Base-by-base conservation (phyloP, 35 echinoderm and acorn worm genomes). In the Ptychodera flava region DNA sequence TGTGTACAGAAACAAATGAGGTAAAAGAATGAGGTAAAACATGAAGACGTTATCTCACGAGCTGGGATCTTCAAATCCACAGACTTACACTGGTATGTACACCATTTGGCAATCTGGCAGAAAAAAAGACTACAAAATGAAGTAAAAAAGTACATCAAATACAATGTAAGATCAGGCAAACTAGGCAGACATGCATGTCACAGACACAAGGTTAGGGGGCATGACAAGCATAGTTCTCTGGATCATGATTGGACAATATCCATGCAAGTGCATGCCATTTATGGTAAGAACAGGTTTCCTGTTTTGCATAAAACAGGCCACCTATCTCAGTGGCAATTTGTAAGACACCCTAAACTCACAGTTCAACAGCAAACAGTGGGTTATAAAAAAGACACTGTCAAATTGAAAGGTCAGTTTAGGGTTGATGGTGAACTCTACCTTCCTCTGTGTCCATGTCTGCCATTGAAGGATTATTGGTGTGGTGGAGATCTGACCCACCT, bases 401-500 rank as follows among this genome's bases (percentile, higher is more conserved):
- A n/a, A 64, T 64, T 12, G 45, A 64, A 64, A 64, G 22, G 45
- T 64, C 45, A 64, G 45, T 64, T 64, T 64, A 22, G 45, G 45
- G 45, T 64, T 12, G 45, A 64, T 12, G 45, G 22, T 22, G 6
- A 6, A 64, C 45, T 64, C 45, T 64, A 64, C 45, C 45, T 64
- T 64, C 6, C 22, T 64, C 45, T 64, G 45, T 64, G 45, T 64
- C 45, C 45, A 64, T 64, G 45, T 64, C 45, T 64, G 45, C 45
- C 45, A 64, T 22, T 12, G 6, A 12, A 22, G 45, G 22, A 22
- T 64, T 64, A 64, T 22, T 64, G 45, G 22, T 22, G 22, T 64
- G 45, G 45, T 64, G 45, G 22, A 64, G 45, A 64, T 15, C 29
- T 35, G 1, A 88, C 52, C 86, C 32, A 99, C 96, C 96, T 90